These are phyloP conservation scores for Neoniphon sammara DNA, from an alignment of 2,797 vertebrate species.

Conservation along the genomic window DNA sequence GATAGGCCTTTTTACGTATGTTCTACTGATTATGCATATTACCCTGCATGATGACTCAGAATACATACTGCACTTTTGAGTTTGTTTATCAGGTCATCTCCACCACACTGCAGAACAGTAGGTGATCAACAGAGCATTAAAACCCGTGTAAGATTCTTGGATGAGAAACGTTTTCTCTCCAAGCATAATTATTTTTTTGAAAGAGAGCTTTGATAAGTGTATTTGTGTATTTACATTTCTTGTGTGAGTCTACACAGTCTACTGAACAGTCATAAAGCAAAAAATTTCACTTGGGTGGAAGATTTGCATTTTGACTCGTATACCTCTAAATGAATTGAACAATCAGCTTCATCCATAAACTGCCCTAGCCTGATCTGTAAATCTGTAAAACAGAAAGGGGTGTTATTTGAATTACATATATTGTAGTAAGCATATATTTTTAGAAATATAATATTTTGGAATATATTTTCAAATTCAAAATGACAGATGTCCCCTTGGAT, in stretches of 20 bases:
- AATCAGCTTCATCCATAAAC: slow-evolving; percentile 49
- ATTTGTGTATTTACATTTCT: slow-evolving; percentile 27
- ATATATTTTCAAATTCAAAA: slow-evolving; percentile 35
- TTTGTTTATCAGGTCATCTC: slow-evolving; percentile 25
- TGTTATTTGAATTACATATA: slow-evolving; percentile 41
- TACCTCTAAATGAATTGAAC: slow-evolving; percentile 66
- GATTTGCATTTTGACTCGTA: slow-evolving; percentile 48
- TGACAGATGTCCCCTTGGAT: slow-evolving; percentile 30
- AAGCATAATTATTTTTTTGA: slow-evolving; percentile 37
- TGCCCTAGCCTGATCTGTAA: slow-evolving; percentile 14
- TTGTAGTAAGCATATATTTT: slow-evolving; percentile 35
- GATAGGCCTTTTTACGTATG: slow-evolving; percentile 48
- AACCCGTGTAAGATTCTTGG: neutral
- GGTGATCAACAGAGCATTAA: slow-evolving; percentile 31
- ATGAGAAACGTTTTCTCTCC: slow-evolving; percentile 14
- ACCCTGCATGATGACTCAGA: slow-evolving; percentile 53
- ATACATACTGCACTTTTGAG: slow-evolving; percentile 25
- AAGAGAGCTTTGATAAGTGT: slow-evolving; percentile 31
- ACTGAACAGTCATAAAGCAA: slow-evolving; percentile 26
- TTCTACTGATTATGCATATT: slow-evolving; percentile 51
- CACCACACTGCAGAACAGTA: neutral
- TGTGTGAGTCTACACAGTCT: slow-evolving; percentile 41
- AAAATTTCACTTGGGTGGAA: slow-evolving; percentile 38
- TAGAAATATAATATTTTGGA: slow-evolving; percentile 32
- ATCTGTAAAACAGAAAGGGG: slow-evolving; percentile 70